These are phyloP conservation scores for Drosophila murphyi DNA, from an alignment of 1,140 invertebrate species.

Conservation along the genomic window DNA sequence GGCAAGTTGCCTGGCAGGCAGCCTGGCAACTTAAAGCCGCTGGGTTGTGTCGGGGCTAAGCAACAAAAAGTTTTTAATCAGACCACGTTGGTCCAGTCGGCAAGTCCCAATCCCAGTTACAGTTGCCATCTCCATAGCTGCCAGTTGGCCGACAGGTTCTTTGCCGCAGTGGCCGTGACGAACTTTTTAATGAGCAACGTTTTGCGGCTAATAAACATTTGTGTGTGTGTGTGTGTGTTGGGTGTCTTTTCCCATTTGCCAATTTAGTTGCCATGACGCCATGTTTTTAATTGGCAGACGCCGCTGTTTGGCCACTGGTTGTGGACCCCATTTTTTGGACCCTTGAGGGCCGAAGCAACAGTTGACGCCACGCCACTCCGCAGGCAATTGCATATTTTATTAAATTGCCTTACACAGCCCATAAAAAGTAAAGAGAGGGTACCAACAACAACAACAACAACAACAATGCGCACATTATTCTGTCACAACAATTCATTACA, in stretches of 20 bases:
- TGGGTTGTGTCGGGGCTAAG: constrained; percentile 13
- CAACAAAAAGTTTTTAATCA: constrained; percentile 56
- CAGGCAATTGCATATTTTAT: constrained; percentile 79
- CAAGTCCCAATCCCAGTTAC: constrained; percentile 9
- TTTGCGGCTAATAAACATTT: constrained; percentile 82
- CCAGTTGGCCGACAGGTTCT: background rate
- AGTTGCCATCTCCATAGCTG: background rate
- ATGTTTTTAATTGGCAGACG: constrained; percentile 76
- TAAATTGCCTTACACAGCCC: constrained; percentile 63
- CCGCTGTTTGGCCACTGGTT: constrained; percentile 35
- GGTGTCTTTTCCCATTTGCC: constrained; percentile 19
- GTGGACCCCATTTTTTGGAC: background rate
- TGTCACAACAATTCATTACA: constrained; percentile 81
- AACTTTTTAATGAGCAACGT: constrained; percentile 80
- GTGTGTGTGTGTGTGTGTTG: constrained; percentile 39
- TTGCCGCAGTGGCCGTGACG: constrained; percentile 50
- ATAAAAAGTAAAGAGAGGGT: constrained; percentile 21
- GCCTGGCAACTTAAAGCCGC: constrained; percentile 39
- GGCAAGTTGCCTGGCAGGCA: background rate
- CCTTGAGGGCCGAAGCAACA: constrained; percentile 42
- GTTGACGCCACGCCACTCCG: constrained; percentile 39
- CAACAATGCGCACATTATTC: constrained; percentile 62
- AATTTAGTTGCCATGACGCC: constrained; percentile 74
- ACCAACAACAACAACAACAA: constrained; percentile 34
- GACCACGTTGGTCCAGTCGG: constrained; percentile 38